These are phyloP conservation scores for Leptosomus discolor DNA, from an alignment of 2,113 vertebrate species.

Conservation along the genomic window DNA sequence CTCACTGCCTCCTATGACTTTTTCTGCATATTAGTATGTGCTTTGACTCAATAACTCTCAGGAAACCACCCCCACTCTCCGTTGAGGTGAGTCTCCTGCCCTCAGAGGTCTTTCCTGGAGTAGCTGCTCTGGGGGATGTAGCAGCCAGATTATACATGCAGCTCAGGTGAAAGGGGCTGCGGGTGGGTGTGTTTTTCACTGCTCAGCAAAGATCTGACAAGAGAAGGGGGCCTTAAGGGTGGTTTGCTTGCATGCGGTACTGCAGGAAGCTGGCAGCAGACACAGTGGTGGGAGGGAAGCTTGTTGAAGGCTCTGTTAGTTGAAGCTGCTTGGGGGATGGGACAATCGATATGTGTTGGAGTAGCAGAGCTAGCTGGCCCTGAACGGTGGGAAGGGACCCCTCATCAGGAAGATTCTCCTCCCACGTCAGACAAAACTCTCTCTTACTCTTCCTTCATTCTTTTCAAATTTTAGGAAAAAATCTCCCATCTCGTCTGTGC, in stretches of 20 bases:
- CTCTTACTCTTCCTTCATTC: background rate
- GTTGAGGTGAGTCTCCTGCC: background rate
- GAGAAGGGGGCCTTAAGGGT: background rate
- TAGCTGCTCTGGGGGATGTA: background rate
- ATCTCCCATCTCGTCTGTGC: background rate
- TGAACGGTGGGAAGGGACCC: background rate
- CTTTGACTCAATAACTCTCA: background rate
- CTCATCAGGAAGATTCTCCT: background rate
- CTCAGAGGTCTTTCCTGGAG: background rate
- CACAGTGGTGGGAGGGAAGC: background rate
- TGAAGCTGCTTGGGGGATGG: background rate
- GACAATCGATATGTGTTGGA: background rate
- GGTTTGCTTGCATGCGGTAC: background rate
- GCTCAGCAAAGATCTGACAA: background rate
- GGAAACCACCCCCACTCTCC: background rate
- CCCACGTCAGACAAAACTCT: background rate
- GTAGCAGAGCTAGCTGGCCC: background rate
- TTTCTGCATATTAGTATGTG: background rate
- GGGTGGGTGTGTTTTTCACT: background rate
- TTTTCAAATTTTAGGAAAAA: background rate
- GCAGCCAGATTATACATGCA: background rate
- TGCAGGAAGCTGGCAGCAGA: slow-evolving; percentile 10
- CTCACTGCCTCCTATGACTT: background rate
- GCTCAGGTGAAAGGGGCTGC: background rate
- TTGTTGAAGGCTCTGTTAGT: background rate